Evolutionary conservation across 2,113 vertebrate genomes (phyloP), one percentile per base, ranked within the genome.

Genomic region (Hippocampus comes): DNA sequence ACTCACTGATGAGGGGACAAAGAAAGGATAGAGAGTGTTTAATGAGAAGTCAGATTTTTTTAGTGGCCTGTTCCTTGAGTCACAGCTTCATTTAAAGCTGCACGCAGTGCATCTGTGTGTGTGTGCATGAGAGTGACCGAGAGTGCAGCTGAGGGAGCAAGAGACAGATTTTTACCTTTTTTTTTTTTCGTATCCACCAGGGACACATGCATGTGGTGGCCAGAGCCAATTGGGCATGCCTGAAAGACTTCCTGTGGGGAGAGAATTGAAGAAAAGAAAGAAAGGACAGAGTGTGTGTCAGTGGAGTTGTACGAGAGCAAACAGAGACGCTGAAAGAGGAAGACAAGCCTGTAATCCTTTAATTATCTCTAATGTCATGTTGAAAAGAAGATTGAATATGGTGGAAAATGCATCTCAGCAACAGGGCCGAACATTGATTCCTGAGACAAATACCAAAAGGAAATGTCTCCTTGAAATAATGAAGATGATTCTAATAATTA

Each of bases 191-290:
- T 75, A 81, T 72, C 73, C 88, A 76, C 82, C 6, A 73, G 86
- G 83, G 87, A 87, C 78, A 79, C 70, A 66, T 85, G 74, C 80
- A 77, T 78, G 82, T 73, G 78, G 82, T 76, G 83, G 82, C 79
- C 82, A 68, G 66, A 83, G 87, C 89, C 89, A 90, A 88, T 90
- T 90, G 89, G 89, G 87, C 83, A 87, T 84, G 84, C 82, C 79
- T 88, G 89, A 89, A 85, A 78, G 78, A 87, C 84, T 85, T 79
- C 79, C 76, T 83, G 68, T 48, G 68, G 69, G 73, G 68, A 81
- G 66, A 80, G 78, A 84, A 81, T 56, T 46, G 42, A 15, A 63
- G 65, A 21, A 42, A 63, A 65, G 34, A 61, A 57, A 53, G 21
- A 1, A 23, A 70, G 42, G 38, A 43, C 34, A 56, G 63, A 72